Evolutionary conservation across 2,888 invertebrate species (phyloP).

Genomic region (Drosophila testacea): DNA sequence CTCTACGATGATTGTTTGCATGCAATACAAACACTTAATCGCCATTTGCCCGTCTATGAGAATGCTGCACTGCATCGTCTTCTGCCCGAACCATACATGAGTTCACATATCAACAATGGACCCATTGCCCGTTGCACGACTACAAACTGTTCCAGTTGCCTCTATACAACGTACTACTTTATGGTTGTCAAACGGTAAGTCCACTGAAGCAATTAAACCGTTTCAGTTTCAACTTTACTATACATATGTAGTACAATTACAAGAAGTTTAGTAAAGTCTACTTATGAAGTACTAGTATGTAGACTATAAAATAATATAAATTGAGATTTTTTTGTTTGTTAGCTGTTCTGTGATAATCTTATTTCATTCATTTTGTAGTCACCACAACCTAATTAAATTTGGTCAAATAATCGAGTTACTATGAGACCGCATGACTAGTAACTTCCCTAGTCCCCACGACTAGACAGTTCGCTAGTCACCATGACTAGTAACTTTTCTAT

Average conservation of each 20-base stretch:
- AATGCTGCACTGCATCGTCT: conserved; percentile 69
- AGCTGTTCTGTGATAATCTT: not conserved
- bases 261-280: not conserved
- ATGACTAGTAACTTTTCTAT: too few species aligned
- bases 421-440: too few species aligned
- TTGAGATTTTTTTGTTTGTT: not conserved
- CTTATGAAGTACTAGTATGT: not conserved
- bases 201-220: not conserved
- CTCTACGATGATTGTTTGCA: conserved; percentile 83
- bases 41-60: conserved; percentile 77
- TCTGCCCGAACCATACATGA: conserved; percentile 82
- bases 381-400: too few species aligned
- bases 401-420: too few species aligned
- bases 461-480: too few species aligned
- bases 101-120: conserved; percentile 82
- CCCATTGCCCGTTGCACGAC: conserved; percentile 83
- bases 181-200: conserved; percentile 83
- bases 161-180: conserved; percentile 84
- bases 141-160: conserved; percentile 77
- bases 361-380: not conserved
- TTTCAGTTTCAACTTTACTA: conserved; percentile 4
- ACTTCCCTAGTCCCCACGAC: too few species aligned
- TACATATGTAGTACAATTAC: too few species aligned
- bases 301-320: too few species aligned
- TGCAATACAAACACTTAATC: conserved; percentile 76